These are phyloP conservation scores for Pyrrhia umbra DNA, from an alignment of 2,888 invertebrate genomes.

Conservation along the genomic window DNA sequence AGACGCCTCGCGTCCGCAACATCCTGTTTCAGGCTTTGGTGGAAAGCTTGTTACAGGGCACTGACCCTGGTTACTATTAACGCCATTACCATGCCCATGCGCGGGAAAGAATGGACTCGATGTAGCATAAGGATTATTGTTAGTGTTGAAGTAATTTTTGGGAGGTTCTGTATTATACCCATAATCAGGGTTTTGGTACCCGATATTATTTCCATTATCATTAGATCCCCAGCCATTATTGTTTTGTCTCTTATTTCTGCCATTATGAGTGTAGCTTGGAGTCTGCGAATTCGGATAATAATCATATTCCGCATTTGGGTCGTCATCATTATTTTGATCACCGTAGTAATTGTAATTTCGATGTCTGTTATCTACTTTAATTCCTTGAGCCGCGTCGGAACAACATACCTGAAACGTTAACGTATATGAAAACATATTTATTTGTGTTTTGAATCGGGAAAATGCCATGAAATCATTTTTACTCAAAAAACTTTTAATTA, in stretches of 20 bases:
- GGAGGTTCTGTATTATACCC: conserved; percentile 14
- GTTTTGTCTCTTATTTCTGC: conserved; percentile 20
- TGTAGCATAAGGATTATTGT: conserved; percentile 53
- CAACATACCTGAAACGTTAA: conserved; percentile 76
- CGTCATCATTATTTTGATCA: conserved; percentile 35
- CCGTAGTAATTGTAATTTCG: conserved; percentile 34
- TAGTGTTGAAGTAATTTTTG: conserved; percentile 43
- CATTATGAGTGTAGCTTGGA: conserved; percentile 9
- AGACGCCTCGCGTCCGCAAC: conserved; percentile 81
- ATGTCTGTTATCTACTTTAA: conserved; percentile 20
- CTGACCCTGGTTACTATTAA: conserved; percentile 58
- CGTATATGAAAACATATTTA: not conserved
- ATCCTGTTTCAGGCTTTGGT: conserved; percentile 77
- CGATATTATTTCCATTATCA: conserved; percentile 28
- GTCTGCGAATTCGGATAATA: conserved; percentile 31
- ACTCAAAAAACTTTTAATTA: conserved; percentile 31
- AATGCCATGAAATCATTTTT: conserved; percentile 21
- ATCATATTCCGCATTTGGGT: conserved; percentile 18
- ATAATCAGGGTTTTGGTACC: conserved; percentile 13
- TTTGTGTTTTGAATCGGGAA: not conserved
- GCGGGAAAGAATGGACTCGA: conserved; percentile 35
- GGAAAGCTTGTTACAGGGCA: conserved; percentile 76
- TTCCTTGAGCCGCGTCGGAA: conserved; percentile 35
- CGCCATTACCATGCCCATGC: conserved; percentile 24
- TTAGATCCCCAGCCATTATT: conserved; percentile 38